Percentiles rank a stretch among this genome's conserved stretches.
phyloP scores from a whole-genome alignment of 2,888 invertebrate species.

The Brachypalpus laphriformis region DNA sequence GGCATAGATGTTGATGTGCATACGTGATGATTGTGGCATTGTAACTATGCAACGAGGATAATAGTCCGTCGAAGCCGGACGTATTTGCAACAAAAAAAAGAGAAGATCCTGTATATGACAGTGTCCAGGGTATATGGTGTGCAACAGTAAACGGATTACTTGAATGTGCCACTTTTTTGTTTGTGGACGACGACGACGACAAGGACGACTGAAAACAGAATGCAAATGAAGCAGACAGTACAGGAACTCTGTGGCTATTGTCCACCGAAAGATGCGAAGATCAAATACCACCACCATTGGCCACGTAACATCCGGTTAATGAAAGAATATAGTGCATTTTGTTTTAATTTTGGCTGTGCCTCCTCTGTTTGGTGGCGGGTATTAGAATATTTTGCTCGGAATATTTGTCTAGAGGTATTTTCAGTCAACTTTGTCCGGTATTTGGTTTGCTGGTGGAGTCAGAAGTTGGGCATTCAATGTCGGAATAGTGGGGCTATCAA shows the following conservation, averaged over 20 bases:
- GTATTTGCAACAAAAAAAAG: neutral
- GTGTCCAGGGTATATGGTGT: constrained; percentile 18
- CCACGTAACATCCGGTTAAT: constrained; percentile 33
- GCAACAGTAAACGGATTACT: constrained; percentile 63
- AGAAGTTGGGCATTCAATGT: neutral
- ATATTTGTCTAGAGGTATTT: constrained; percentile 22
- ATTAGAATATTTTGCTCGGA: constrained; percentile 15
- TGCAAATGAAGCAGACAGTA: constrained; percentile 57
- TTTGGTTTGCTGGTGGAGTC: constrained; percentile 7
- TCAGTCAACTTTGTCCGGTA: neutral
- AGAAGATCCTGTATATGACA: neutral
- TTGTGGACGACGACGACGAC: neutral
- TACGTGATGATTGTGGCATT: constrained; percentile 59
- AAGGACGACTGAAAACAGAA: constrained; percentile 25
- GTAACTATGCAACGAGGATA: constrained; percentile 41
- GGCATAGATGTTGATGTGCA: constrained; percentile 41
- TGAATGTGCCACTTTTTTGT: constrained; percentile 24
- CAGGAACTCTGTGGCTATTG: neutral
- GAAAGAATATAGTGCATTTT: constrained; percentile 42
- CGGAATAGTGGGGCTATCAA: neutral
- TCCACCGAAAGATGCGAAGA: constrained; percentile 26
- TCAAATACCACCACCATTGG: constrained; percentile 17
- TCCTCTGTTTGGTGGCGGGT: constrained; percentile 4
- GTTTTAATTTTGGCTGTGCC: constrained; percentile 42
- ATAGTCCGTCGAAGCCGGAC: constrained; percentile 47